Evolutionary conservation across 2,888 invertebrate species (phyloP), one percentile per base, ranked within the genome.

Genomic region (Agrochola lychnidis): DNA sequence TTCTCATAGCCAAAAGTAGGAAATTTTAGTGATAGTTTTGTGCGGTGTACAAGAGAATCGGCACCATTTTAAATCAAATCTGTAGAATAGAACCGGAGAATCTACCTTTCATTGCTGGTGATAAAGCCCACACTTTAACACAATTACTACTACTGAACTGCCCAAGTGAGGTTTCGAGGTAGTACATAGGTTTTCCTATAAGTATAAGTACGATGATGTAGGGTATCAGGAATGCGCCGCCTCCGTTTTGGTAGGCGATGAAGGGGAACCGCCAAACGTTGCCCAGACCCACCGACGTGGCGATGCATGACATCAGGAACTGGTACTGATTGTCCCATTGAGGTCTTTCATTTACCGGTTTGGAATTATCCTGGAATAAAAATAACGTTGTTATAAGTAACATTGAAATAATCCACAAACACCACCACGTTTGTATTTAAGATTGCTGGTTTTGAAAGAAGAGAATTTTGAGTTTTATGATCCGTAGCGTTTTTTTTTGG

Each of bases 101-200:
- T 25, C 6, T 85, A 98, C 98, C 98, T 97, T 98, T 98, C 94
- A 99, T 97, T 0, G 98, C 97, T 3, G 99, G 99, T 57, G 97
- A 96, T 16, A 97, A 88, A 4, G 96, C 94, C 97, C 97, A 97
- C 66, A 98, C 97, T 92, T 98, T 98, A 2, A 98, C 98, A 63
- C 98, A 98, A 75, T 99, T 98, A 89, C 97, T 97, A 86, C 98
- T 98, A 73, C 98, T 98, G 91, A 99, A 99, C 93, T 99, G 99
- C 7, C 99, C 99, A 12, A 99, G 94, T 1, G 98, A 97, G 93
- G 98, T 98, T 95, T 99, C 99, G 91, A 99, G 94, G 89, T 98
- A 98, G 91, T 98, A 99, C 95, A 99, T 97, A 0, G 98, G 98
- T 87, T 98, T 97, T 73, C 98, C 98, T 82, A 98, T 97, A 64